Conservation (phyloP, 2,888 invertebrate species). For the Plutella xylostella region DNA sequence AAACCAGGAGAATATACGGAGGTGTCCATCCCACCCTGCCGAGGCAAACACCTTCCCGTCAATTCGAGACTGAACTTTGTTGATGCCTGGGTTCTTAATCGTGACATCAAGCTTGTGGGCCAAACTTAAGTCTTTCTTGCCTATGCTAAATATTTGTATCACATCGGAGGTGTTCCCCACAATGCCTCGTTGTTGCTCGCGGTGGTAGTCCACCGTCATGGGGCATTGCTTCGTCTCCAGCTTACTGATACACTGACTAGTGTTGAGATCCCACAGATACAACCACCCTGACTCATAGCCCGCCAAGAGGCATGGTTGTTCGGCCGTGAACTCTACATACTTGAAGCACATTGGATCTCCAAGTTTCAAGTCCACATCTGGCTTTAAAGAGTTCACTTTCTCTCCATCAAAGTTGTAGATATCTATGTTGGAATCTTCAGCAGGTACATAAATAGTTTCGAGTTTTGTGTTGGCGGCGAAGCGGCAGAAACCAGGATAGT, state of each 20-base stretch:
- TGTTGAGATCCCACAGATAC: conserved; percentile 77
- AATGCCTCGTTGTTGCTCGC: conserved; percentile 73
- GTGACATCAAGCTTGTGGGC: conserved; percentile 71
- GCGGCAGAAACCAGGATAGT: conserved; percentile 79
- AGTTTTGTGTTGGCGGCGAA: conserved; percentile 71
- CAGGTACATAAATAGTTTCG: conserved; percentile 75
- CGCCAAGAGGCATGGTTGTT: conserved; percentile 70
- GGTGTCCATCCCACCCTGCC: conserved; percentile 82
- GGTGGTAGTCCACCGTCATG: conserved; percentile 79
- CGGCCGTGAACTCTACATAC: conserved; percentile 55
- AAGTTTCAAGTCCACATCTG: conserved; percentile 48
- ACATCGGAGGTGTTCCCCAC: conserved; percentile 74
- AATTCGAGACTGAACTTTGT: conserved; percentile 73
- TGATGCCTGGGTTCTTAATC: conserved; percentile 81
- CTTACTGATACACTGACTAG: conserved; percentile 67
- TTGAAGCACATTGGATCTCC: conserved; percentile 76
- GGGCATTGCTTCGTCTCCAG: conserved; percentile 74
- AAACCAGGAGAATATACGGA: conserved; percentile 84
- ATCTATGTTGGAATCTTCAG: conserved; percentile 65
- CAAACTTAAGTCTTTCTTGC: conserved; percentile 63
- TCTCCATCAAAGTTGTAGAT: conserved; percentile 63
- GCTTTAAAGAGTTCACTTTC: conserved; percentile 44
- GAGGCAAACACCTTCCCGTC: conserved; percentile 80
- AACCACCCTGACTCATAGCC: conserved; percentile 82
- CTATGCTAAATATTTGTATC: conserved; percentile 72